Evolutionary conservation across 2,797 vertebrate species (phyloP), one percentile per base, ranked within the genome.

Genomic region (Bradypus variegatus): DNA sequence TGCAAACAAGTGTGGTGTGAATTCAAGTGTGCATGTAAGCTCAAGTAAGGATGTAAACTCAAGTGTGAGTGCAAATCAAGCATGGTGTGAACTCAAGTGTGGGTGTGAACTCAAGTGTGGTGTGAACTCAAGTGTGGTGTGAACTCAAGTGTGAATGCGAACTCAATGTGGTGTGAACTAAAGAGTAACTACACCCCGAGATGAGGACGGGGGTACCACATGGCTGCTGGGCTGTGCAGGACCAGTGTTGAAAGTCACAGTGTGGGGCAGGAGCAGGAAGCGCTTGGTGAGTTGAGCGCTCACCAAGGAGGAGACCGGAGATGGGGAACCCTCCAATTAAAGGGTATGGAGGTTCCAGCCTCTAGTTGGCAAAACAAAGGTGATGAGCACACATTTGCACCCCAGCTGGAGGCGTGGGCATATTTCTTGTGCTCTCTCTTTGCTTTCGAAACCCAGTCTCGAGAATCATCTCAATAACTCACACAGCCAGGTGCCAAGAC

Each of bases 321-420:
- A 2, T 69, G 45, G 7, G 58, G 50, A 23, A 69, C 33, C 19
- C n/a, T 82, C 11, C 75, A 6, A 8, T 25, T 2, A 38, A 83
- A 7, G 38, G 14, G 7, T 12, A 2, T 6, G 11, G 3, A 55
- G 7, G 5, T 36, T 15, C 16, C 25, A 48, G 77, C 13, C 36
- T 10, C 25, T 75, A 16, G 19, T 1, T 12, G 55, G 62, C 29
- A 79, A 87, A 78, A 21, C 50, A 23, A 29, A 58, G 70, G 11
- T 10, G 33, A 8, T 18, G 21, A 36, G 36, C 38, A 15, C 18
- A 15, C 9, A 15, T 55, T 8, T 55, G 33, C 45, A 36, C 0
- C 1, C 0, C 3, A 19, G 58, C 64, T 18, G 1, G 27, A 62
- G 11, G 90, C 13, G 21, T 3, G 1, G 18, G 16, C 8, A 0